Evolutionary conservation across 2,888 invertebrate species (phyloP), one percentile per base, ranked within the genome.

Genomic region (Dryococelus australis): DNA sequence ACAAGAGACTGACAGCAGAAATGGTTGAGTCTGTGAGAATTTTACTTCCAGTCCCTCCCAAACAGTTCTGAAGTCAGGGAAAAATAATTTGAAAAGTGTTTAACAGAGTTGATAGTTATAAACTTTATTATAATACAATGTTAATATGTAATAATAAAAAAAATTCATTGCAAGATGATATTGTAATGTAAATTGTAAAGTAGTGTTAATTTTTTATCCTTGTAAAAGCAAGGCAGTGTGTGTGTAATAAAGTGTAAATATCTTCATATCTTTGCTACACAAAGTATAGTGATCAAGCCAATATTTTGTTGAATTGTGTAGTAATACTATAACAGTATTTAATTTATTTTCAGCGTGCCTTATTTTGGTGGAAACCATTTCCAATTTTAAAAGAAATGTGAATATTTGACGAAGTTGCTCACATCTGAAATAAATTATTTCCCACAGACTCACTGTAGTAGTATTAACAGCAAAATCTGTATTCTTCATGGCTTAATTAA

Each of bases 331-430:
- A 65, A 65, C 65, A 65, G 65, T 65, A 65, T 65, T 65, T 65
- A 65, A 65, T 65, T 65, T 65, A 65, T 65, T 65, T 65, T 65
- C 65, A 65, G 65, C 16, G 65, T 65, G 65, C 65, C 65, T 65
- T 65, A 65, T 65, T 65, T 65, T 65, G 65, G 24, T 65, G 65
- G 65, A 65, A 65, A 47, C 47, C 8, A 47, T 47, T 47, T 47
- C 16, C 8, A 6, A 47, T 47, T 35, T 35, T 13, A 47, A 47
- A 47, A 47, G 10, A 13, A 65, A 65, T 65, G 65, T 65, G 16
- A n/a, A 65, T 65, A 0, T 10, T 65, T 65, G 20, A 65, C 8
- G 24, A 65, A 65, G 24, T 65, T 65, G 65, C 24, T 65, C 65
- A 24, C 24, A 65, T 20, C 20, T 24, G 8, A 16, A 65, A 65